phyloP scores from a whole-genome alignment of 2,888 invertebrate genomes.

The Girardia tigrina region DNA sequence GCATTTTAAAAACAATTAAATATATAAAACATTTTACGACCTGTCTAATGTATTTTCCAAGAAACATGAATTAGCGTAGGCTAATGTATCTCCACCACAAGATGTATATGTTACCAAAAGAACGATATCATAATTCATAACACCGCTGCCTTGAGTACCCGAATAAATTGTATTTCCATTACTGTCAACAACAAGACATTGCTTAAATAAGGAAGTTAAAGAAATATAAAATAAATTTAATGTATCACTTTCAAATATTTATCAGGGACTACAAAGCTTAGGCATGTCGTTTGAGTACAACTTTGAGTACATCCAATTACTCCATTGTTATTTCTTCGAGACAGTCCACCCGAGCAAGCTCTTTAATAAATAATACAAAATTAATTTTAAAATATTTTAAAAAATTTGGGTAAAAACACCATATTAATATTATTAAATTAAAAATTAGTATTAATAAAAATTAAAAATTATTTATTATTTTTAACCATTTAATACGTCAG shows the following conservation, averaged over 20 bases:
- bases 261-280: background rate
- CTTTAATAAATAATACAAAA: background rate
- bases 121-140: background rate
- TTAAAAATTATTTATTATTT: too few relatives aligned
- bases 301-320: background rate
- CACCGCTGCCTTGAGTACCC: background rate
- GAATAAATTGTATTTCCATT: background rate
- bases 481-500: too few relatives aligned
- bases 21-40: background rate
- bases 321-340: background rate
- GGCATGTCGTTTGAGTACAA: background rate
- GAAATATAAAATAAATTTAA: background rate
- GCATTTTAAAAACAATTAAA: background rate
- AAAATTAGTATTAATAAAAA: too few relatives aligned
- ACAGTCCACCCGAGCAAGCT: background rate
- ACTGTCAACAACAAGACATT: background rate
- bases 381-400: too few relatives aligned
- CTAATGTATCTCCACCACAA: background rate
- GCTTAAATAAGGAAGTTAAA: background rate
- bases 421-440: too few relatives aligned
- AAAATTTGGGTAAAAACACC: too few relatives aligned
- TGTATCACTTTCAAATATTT: background rate
- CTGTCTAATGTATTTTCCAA: background rate
- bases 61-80: background rate
- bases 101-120: background rate